phyloP scores from a whole-genome alignment of 2,797 vertebrate genomes.

The Coracias cyanogaster region DNA sequence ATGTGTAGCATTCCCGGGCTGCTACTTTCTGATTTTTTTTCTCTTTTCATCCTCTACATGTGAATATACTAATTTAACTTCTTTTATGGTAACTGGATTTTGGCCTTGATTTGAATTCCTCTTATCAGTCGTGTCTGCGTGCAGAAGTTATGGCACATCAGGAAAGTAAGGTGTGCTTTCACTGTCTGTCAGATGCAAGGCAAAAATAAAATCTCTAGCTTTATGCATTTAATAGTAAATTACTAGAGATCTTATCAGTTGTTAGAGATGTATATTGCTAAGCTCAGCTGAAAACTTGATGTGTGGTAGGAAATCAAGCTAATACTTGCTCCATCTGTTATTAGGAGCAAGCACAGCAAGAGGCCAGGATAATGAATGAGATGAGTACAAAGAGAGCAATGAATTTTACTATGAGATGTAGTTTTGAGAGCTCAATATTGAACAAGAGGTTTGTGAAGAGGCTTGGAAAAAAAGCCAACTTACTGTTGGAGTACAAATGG shows the following conservation, averaged over 20 bases:
- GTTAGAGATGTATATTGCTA: not conserved
- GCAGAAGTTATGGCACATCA: not conserved
- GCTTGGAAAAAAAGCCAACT: slow-evolving; percentile 1
- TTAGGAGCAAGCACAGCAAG: slow-evolving; percentile 4
- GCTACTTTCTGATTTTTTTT: not conserved
- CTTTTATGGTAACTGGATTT: not conserved
- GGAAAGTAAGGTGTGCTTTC: not conserved
- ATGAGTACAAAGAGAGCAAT: slow-evolving; percentile 30
- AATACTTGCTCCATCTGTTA: slow-evolving; percentile 11
- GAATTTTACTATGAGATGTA: slow-evolving; percentile 44
- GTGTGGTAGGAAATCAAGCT: slow-evolving; percentile 49
- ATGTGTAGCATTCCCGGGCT: not conserved
- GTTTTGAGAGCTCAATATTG: slow-evolving; percentile 53
- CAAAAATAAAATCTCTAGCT: not conserved
- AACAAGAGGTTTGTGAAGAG: slow-evolving; percentile 36
- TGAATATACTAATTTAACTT: not conserved
- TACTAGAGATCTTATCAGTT: slow-evolving; percentile 25
- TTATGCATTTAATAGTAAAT: slow-evolving; percentile 11
- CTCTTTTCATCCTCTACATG: not conserved
- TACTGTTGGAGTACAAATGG: slow-evolving; percentile 19
- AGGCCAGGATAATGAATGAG: slow-evolving; percentile 56
- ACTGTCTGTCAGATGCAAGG: not conserved
- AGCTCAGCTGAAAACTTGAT: slow-evolving; percentile 29
- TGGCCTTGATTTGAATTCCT: not conserved
- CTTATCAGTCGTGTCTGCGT: not conserved